Evolutionary conservation across 1,140 invertebrate species (phyloP).

Genomic region (Bombus breviceps): DNA sequence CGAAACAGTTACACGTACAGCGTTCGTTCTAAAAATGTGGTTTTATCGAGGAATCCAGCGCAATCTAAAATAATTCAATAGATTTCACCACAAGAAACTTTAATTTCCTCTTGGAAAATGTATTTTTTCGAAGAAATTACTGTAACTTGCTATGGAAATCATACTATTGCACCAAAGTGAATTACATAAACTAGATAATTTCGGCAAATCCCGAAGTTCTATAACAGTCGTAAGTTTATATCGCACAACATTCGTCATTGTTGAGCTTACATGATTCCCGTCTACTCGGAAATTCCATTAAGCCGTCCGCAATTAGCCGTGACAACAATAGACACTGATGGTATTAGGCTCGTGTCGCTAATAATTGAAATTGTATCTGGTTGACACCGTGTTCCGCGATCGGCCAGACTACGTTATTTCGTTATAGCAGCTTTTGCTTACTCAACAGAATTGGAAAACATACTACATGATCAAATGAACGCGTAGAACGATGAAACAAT

Average conservation of each 20-base stretch:
- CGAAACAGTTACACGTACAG: neutral
- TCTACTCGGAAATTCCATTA: conserved; percentile 63
- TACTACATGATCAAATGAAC: neutral
- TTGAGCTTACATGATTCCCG: conserved; percentile 21
- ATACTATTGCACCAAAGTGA: neutral
- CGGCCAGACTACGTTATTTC: neutral
- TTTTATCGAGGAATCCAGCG: neutral
- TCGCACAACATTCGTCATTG: neutral
- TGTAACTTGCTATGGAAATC: neutral
- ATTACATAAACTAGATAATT: neutral
- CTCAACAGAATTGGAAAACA: conserved; percentile 1
- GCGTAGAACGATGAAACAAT: neutral
- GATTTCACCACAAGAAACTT: neutral
- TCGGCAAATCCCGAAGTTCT: neutral
- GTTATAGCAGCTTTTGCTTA: neutral
- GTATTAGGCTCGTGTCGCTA: conserved; percentile 34
- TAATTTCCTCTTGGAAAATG: neutral
- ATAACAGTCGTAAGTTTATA: conserved; percentile 12
- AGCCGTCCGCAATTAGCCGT: conserved; percentile 43
- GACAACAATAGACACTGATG: conserved; percentile 61
- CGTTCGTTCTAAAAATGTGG: no score
- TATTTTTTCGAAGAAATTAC: neutral
- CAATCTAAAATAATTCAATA: neutral
- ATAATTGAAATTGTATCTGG: conserved; percentile 52
- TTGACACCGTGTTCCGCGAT: conserved; percentile 8